Evolutionary conservation across 92 coral and sea anemone genomes (phyloP).

Genomic region (Epizoanthus illoricatus): DNA sequence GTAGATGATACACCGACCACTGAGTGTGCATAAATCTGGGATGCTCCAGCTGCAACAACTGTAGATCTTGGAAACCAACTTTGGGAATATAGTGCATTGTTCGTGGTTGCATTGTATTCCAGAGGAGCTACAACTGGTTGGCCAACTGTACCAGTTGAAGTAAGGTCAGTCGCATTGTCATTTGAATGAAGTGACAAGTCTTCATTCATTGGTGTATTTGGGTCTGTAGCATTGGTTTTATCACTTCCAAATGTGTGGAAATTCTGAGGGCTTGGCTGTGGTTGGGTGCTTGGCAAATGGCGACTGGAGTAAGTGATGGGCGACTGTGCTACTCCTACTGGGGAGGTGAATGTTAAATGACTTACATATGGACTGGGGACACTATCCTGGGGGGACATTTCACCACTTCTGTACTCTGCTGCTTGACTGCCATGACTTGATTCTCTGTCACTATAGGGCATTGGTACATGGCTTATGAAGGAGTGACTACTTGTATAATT

Average conservation of each 20-base stretch:
- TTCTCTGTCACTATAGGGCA: not conserved
- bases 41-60: not conserved
- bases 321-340: not conserved
- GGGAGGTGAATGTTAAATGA: constrained; percentile 25
- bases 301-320: not conserved
- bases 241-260: not conserved
- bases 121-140: not conserved
- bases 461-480: not conserved
- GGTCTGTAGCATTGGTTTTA: not conserved
- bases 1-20: not conserved
- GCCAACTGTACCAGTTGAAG: not conserved
- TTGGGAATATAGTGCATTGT: constrained; percentile 20
- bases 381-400: constrained; percentile 12
- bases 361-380: constrained; percentile 6
- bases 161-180: not conserved
- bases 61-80: constrained; percentile 22
- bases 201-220: not conserved
- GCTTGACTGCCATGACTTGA: not conserved
- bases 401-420: not conserved
- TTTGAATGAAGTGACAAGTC: not conserved
- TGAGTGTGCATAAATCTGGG: constrained; percentile 23
- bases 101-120: not conserved
- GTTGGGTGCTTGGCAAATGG: not conserved
- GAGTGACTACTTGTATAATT: not conserved
- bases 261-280: constrained; percentile 4